Base-by-base conservation (phyloP, 37 sponge, comb jelly and placozoan genomes). In the Axinella damicornis region DNA sequence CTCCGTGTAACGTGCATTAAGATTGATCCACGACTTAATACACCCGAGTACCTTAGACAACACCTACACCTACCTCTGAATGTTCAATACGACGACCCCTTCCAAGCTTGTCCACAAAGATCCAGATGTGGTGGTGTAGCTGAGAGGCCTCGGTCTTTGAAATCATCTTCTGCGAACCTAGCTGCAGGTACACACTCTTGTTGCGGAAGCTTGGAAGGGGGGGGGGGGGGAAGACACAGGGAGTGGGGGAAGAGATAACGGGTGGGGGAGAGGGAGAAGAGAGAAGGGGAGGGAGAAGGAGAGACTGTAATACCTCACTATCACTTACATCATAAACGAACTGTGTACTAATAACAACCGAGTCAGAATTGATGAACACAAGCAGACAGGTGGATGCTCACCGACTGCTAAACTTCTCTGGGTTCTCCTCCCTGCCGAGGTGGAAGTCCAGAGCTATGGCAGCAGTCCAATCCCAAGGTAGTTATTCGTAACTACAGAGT, bases 341-440 rank as follows among this genome's bases (percentile, higher is more conserved):
- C 21, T n/a, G n/a, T n/a, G n/a, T n/a, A n/a, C n/a, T n/a, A n/a
- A n/a, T n/a, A n/a, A n/a, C n/a, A n/a, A n/a, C 28, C 11, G 65
- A 64, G 65, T 28, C 28, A 18, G 65, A 64, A 18, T 15, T 15
- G 18, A 18, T 19, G 57, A 18, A n/a, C n/a, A n/a, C n/a, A n/a
- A n/a, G n/a, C n/a, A n/a, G 57, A 56, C 17, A 56, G 57, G 57
- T 13, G 66, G 25, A n/a, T 20, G n/a, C n/a, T 4, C n/a, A 94
- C 92, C 97, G 76, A 77, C 95, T 97, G 62, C 64, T 97, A 32
- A 97, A 97, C 57, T 92, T 97, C 80, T 97, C 95, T 0, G 97
- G 97, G 46, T 87, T 87, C 57, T 92, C 88, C 71, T 97, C 95
- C n/a, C n/a, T n/a, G n/a, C n/a, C n/a, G n/a, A n/a, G n/a, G n/a